These are phyloP conservation scores for Bombycilla garrulus DNA, from an alignment of 2,113 vertebrate genomes.

Conservation along the genomic window DNA sequence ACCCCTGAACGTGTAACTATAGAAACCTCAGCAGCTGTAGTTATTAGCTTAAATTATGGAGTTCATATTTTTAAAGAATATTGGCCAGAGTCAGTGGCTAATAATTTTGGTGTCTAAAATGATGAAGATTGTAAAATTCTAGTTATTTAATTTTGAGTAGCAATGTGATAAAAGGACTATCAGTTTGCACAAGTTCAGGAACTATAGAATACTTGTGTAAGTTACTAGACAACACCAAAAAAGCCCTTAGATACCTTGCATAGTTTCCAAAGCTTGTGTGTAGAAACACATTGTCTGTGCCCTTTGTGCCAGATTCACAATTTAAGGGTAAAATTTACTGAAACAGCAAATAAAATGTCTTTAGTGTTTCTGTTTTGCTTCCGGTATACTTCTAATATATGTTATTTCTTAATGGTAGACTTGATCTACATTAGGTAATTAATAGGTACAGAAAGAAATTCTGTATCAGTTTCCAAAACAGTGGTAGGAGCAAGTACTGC, in stretches of 20 bases:
- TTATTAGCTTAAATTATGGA: conserved; percentile 71
- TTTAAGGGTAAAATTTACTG: background rate
- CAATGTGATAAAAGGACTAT: background rate
- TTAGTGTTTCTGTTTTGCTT: background rate
- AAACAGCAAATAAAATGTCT: background rate
- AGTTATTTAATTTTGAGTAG: conserved; percentile 14
- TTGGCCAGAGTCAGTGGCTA: conserved; percentile 40
- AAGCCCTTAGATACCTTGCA: background rate
- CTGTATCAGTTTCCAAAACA: background rate
- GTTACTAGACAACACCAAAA: background rate
- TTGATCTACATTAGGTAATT: background rate
- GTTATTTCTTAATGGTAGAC: background rate
- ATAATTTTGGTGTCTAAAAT: conserved; percentile 64
- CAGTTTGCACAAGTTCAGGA: background rate
- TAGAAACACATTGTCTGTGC: background rate
- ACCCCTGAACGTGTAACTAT: conserved; percentile 75
- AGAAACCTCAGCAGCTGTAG: conserved; percentile 70
- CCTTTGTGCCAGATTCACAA: background rate
- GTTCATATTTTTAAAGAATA: conserved; percentile 61
- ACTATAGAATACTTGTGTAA: background rate
- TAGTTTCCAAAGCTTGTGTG: background rate
- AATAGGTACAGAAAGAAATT: background rate
- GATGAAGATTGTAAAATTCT: conserved; percentile 46
- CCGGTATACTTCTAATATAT: background rate
- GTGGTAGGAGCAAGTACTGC: background rate